phyloP scores from a whole-genome alignment of 2,888 invertebrate genomes.

The Tetranychus piercei region DNA sequence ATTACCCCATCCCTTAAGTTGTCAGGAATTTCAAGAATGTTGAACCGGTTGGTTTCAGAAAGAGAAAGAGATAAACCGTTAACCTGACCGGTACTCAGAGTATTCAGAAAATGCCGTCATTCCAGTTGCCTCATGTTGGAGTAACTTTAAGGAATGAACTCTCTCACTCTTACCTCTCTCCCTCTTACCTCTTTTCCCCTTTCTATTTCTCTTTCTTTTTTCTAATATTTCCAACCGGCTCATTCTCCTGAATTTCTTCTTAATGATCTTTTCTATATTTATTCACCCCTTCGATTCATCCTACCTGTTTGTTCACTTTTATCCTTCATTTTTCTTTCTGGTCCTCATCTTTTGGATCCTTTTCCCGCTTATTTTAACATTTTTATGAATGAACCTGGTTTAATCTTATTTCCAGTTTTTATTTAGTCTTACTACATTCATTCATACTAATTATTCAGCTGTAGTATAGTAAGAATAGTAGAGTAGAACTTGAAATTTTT shows the following conservation, averaged over 20 bases:
- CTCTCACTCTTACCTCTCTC: not conserved
- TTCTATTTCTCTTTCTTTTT: not conserved
- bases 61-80: not conserved
- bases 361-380: too few relatives aligned
- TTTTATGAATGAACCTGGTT: too few relatives aligned
- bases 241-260: not conserved
- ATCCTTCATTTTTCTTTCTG: too few relatives aligned
- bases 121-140: not conserved
- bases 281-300: too few relatives aligned
- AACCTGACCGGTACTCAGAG: not conserved
- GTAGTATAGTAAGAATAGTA: slow-evolving; percentile 5
- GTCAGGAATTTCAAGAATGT: not conserved
- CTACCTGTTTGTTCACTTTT: too few relatives aligned
- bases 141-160: not conserved
- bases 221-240: not conserved
- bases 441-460: not conserved
- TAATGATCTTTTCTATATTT: too few relatives aligned
- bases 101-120: slow-evolving; percentile 1
- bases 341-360: too few relatives aligned
- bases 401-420: too few relatives aligned
- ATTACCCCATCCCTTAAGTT: not conserved
- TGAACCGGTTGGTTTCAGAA: not conserved
- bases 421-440: not conserved
- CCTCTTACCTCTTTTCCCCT: not conserved
- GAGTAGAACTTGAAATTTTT: not conserved